Percentiles rank a stretch among this genome's conserved stretches.
Conservation (phyloP, 2,888 invertebrate species). For the Oxyteleia sp. region DNA sequence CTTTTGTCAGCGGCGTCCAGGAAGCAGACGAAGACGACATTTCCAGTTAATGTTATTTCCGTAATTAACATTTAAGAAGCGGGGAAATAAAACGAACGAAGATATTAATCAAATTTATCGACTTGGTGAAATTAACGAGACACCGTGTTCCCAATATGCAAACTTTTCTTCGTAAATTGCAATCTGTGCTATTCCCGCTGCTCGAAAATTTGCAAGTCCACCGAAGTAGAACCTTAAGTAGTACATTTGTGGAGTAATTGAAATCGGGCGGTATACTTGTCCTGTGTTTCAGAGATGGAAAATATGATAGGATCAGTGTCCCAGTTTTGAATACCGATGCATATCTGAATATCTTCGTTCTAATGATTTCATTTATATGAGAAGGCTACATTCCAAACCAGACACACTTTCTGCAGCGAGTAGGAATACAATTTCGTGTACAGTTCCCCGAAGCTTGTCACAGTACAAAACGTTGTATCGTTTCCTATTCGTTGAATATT, state of each 20-base stretch:
- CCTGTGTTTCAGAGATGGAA: too few species aligned
- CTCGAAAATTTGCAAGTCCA: too few species aligned
- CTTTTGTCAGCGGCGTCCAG: too few species aligned
- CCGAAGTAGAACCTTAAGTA: too few species aligned
- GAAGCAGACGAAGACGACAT: background rate
- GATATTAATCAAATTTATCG: background rate
- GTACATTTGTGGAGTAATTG: too few species aligned
- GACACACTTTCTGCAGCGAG: slow-evolving; percentile 40
- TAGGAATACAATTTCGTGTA: slow-evolving; percentile 46
- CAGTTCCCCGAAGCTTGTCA: slow-evolving; percentile 24
- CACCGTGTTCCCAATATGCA: too few species aligned
- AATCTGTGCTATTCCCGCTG: too few species aligned
- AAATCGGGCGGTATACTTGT: too few species aligned
- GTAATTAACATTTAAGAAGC: background rate
- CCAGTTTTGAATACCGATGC: slow-evolving; percentile 54
- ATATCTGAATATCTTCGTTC: slow-evolving; percentile 40
- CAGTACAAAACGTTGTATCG: background rate
- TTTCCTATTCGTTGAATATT: too few species aligned
- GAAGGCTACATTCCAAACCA: slow-evolving; percentile 40
- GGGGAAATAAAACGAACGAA: background rate
- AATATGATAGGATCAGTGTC: slow-evolving; percentile 58
- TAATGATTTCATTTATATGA: slow-evolving; percentile 64
- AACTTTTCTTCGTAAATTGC: too few species aligned
- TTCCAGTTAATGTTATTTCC: slow-evolving; percentile 1
- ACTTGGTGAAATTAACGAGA: slow-evolving; percentile 7